Evolutionary conservation across 2,797 vertebrate genomes (phyloP), one percentile per base, ranked within the genome.

Genomic region (Echeneis naucrates): DNA sequence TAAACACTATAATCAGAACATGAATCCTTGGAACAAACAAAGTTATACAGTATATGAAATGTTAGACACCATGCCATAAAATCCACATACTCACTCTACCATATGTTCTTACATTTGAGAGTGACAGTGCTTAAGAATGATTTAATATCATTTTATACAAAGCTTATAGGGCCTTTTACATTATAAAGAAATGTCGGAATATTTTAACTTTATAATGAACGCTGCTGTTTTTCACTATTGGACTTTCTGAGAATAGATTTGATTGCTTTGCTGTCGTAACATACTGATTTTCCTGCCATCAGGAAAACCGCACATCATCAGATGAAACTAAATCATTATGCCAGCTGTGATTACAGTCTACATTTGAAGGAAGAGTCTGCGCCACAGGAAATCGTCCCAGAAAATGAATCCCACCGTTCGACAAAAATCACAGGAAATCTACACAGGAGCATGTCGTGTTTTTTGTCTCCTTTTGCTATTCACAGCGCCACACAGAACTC

Each of bases 291-390:
- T 38, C 24, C 44, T 70, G 52, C 48, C 17, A 40, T 63, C 50
- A 70, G 52, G 26, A 76, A 56, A 40, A 6, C 45, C 11, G 9
- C 42, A 60, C 52, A 59, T 72, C 65, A 44, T 58, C 72, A 77
- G 68, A 62, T 50, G 58, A 72, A 68, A 63, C 62, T 57, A 55
- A 52, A 52, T 68, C 47, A 53, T 66, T 35, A 61, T 8, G 19
- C 44, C 62, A 77, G 58, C 53, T 75, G 79, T 72, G 74, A 74
- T 86, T 69, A 71, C 52, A 62, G 51, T 76, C 72, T 59, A 27
- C 51, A 48, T 16, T 23, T 1, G 26, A 21, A 58, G 30, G 57
- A 70, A 67, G 40, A 61, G 69, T 68, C 63, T 55, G 19, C 7
- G 0, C 72, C 12, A 9, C 68, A 63, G 68, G 56, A 77, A 73